Evolutionary conservation across 1,140 invertebrate genomes (phyloP).

Genomic region (Pseudomyrmex cubaensis): DNA sequence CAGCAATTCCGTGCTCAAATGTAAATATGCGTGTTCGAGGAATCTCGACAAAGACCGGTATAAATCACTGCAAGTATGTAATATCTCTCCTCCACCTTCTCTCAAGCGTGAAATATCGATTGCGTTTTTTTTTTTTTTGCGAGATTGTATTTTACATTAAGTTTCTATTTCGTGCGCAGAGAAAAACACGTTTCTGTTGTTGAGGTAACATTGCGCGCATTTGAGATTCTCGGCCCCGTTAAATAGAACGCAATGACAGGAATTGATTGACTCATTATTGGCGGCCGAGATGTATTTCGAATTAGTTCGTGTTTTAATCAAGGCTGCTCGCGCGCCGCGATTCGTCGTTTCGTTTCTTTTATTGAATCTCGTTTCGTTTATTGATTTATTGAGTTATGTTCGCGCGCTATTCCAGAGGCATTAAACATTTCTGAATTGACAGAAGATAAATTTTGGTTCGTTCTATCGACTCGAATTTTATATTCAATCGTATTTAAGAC

Average conservation of each 20-base stretch:
- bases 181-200: too few relatives aligned
- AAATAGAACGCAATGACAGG: constrained; percentile 38
- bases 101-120: too few relatives aligned
- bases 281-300: constrained; percentile 32
- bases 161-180: not conserved
- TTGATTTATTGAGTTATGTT: constrained; percentile 53
- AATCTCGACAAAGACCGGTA: not conserved
- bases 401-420: not conserved
- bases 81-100: not conserved
- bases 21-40: constrained; percentile 22
- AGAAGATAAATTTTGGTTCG: constrained; percentile 17
- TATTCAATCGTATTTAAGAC: not conserved
- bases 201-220: not conserved
- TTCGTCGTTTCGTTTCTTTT: constrained; percentile 38
- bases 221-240: not conserved
- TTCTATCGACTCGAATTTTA: constrained; percentile 1
- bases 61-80: constrained; percentile 4
- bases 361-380: constrained; percentile 50
- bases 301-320: constrained; percentile 56
- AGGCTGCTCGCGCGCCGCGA: not conserved
- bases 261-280: constrained; percentile 55
- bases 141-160: not conserved
- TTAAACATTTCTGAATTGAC: not conserved
- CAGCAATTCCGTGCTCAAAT: constrained; percentile 3
- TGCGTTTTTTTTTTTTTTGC: not conserved